Percentiles rank a stretch among this genome's conserved stretches.
These are phyloP conservation scores for Andrena flavipes DNA, from an alignment of 2,888 invertebrate species.

Conservation along the genomic window DNA sequence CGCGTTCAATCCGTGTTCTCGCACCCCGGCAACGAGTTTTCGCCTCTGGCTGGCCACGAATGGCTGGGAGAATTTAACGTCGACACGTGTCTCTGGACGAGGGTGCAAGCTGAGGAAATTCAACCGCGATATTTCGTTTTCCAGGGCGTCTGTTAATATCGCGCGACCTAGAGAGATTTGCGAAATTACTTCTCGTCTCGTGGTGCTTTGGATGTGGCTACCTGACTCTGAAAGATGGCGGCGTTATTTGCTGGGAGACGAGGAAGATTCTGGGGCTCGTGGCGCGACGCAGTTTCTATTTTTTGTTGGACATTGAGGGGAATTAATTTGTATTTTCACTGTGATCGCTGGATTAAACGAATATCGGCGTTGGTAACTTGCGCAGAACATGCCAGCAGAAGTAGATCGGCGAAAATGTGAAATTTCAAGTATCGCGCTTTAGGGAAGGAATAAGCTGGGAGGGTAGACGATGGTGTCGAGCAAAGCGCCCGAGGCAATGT, in stretches of 20 bases:
- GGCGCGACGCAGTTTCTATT: background rate
- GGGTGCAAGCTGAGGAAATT: conserved; percentile 57
- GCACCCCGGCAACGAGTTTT: background rate
- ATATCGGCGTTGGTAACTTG: too few species aligned
- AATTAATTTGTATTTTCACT: background rate
- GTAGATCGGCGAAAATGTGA: conserved; percentile 10
- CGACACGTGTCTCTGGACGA: conserved; percentile 61
- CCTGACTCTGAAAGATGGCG: background rate
- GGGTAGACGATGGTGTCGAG: conserved; percentile 37
- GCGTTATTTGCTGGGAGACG: background rate
- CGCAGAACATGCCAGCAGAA: background rate
- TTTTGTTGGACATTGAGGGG: too few species aligned
- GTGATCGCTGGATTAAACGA: too few species aligned
- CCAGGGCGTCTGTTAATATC: conserved; percentile 47
- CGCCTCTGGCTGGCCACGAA: conserved; percentile 11
- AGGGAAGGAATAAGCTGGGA: conserved; percentile 5
- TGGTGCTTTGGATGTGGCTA: conserved; percentile 18
- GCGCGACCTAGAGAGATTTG: conserved; percentile 50
- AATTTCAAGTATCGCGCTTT: conserved; percentile 28
- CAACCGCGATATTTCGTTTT: conserved; percentile 46
- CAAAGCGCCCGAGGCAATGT: conserved; percentile 48
- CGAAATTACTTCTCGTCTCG: conserved; percentile 36
- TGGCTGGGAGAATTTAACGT: conserved; percentile 19
- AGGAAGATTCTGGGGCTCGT: background rate
- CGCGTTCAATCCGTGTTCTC: background rate